Conservation (phyloP, 1,140 invertebrate species). For the Penaeus vannamei region DNA sequence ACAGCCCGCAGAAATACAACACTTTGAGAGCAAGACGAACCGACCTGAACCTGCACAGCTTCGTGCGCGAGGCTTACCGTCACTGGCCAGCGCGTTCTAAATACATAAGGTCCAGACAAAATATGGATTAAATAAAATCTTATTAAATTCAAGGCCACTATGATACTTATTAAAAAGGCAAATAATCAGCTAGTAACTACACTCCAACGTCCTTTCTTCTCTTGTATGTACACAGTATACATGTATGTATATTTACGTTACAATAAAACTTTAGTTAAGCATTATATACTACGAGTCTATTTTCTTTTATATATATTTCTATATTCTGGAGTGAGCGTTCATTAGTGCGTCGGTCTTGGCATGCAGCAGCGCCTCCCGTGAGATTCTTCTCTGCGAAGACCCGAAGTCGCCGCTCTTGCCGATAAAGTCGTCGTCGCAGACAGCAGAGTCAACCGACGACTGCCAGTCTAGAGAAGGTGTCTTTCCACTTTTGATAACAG, state of each 20-base stretch:
- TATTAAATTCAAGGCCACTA: neutral
- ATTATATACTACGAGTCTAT: slow-evolving; percentile 1
- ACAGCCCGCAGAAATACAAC: neutral
- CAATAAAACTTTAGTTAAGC: slow-evolving; percentile 13
- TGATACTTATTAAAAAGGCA: neutral
- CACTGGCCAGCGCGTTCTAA: no score
- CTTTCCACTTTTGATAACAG: slow-evolving; percentile 62
- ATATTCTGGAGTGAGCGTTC: slow-evolving; percentile 62
- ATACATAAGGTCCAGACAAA: no score
- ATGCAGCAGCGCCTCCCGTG: slow-evolving; percentile 53
- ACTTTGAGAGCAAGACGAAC: slow-evolving; percentile 1
- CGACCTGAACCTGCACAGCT: neutral
- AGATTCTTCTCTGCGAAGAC: slow-evolving; percentile 59
- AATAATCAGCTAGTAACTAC: neutral
- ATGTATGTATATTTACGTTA: neutral
- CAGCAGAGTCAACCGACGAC: slow-evolving; percentile 65
- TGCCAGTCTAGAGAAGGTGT: slow-evolving; percentile 66
- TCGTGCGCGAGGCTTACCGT: no score
- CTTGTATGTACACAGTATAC: slow-evolving; percentile 25
- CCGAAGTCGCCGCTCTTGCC: slow-evolving; percentile 55
- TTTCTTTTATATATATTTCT: neutral
- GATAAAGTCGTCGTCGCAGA: slow-evolving; percentile 60
- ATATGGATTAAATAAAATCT: no score
- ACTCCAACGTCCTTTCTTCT: neutral
- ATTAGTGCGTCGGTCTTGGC: slow-evolving; percentile 47